Base-by-base conservation (phyloP, 2,113 vertebrate species). In the Grammomys surdaster region DNA sequence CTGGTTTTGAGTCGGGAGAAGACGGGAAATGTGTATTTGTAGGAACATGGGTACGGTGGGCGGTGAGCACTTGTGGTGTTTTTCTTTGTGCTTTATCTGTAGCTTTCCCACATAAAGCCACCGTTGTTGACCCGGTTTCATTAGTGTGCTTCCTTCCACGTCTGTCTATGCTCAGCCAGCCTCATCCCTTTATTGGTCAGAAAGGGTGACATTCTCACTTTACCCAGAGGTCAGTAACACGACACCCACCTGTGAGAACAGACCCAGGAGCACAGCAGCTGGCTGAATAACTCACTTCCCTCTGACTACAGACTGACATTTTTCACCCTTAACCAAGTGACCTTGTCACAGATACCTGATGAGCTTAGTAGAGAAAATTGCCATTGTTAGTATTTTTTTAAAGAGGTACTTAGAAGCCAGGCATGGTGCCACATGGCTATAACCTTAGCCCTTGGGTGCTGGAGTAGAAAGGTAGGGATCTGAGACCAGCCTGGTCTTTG, bases 281-380 rank as follows among this genome's bases (percentile, higher is more conserved):
- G 98, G 98, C 99, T 94, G 97, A 99, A 88, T 98, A 98, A 0
- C 99, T 99, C 2, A 97, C 98, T 2, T 98, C 99, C 22, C 98
- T 98, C 13, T 46, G 26, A 26, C 40, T 40, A 85, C 97, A 98
- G 3, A 98, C 99, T 95, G 81, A 46, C 48, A n/a, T 20, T 63
- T 86, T 48, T 40, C 58, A 43, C 43, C 65, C 28, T 72, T 40
- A 43, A 5, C 72, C 54, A 14, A 46, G 19, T 28, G 2, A 43
- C 2, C 58, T 56, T 28, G 54, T 11, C 69, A 36, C 51, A 31
- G 93, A 84, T n/a, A 48, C 63, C 82, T 43, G 48, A 20, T 3
- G 33, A 63, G 31, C 24, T 5, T 51, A 51, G 60, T 16, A 26
- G 14, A 70, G 69, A 12, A 56, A 56, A 24, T 88, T 58, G n/a